These are phyloP conservation scores for Corythoichthys intestinalis DNA, from an alignment of 2,113 vertebrate species.

Conservation along the genomic window DNA sequence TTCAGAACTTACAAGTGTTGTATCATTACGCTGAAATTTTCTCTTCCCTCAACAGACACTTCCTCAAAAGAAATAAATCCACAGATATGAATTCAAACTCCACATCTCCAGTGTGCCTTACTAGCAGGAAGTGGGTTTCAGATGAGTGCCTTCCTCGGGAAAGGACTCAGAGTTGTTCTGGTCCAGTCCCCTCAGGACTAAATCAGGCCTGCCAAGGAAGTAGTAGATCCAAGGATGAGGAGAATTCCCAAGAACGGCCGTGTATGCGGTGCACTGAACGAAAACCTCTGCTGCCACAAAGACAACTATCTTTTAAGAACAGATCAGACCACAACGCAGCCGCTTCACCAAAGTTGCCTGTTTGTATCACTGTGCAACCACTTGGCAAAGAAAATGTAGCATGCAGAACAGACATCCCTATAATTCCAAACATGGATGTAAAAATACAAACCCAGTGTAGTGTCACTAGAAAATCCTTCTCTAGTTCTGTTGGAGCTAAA, in stretches of 20 bases:
- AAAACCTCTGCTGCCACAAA: constrained; percentile 58
- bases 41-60: constrained; percentile 62
- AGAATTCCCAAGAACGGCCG: constrained; percentile 14
- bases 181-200: constrained; percentile 47
- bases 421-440: constrained; percentile 11
- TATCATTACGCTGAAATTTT: neutral
- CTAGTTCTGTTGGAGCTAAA: constrained; percentile 56
- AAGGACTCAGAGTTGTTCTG: constrained; percentile 64
- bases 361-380: constrained; percentile 17
- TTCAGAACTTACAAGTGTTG: neutral
- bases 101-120: constrained; percentile 25
- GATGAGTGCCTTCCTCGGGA: constrained; percentile 67
- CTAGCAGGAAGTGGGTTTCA: constrained; percentile 62
- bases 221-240: constrained; percentile 31
- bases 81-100: constrained; percentile 65
- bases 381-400: constrained; percentile 39
- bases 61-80: constrained; percentile 72
- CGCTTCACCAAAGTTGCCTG: constrained; percentile 30
- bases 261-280: constrained; percentile 42
- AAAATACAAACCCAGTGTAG: constrained; percentile 22
- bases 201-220: constrained; percentile 23
- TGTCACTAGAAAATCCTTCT: constrained; percentile 48
- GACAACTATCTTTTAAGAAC: constrained; percentile 58
- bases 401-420: constrained; percentile 29
- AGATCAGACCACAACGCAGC: constrained; percentile 29